Conservation (phyloP, 2,888 invertebrate genomes). For the Leucophora obtusa region DNA sequence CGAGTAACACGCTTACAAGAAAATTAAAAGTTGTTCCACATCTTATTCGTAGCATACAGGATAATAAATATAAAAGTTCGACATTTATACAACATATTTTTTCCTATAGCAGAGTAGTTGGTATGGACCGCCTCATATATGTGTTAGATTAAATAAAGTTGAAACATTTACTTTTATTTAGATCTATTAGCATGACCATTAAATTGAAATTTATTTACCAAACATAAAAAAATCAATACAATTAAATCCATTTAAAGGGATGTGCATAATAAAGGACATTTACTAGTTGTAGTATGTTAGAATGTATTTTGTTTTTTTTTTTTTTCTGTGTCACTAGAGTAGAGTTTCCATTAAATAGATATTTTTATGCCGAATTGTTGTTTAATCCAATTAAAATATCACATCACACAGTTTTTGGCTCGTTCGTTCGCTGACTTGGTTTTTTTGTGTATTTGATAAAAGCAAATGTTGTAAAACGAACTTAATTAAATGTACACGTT, state of each 20-base stretch:
- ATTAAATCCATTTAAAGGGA: slow-evolving; percentile 26
- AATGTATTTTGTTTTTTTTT: not conserved
- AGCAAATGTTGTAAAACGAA: slow-evolving; percentile 33
- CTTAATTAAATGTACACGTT: slow-evolving; percentile 56
- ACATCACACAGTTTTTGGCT: slow-evolving; percentile 28
- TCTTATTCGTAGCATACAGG: too few relatives aligned
- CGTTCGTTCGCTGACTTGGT: not conserved
- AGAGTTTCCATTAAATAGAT: not conserved
- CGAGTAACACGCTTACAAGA: too few relatives aligned
- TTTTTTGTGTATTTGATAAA: not conserved
- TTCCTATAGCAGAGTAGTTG: too few relatives aligned
- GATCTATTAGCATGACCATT: slow-evolving; percentile 42
- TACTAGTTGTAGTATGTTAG: not conserved
- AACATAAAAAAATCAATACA: slow-evolving; percentile 40
- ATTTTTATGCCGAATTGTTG: not conserved
- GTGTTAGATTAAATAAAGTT: not conserved
- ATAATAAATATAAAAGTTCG: too few relatives aligned
- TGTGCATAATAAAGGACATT: slow-evolving; percentile 6
- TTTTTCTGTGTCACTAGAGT: not conserved
- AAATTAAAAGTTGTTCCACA: too few relatives aligned
- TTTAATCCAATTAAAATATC: slow-evolving; percentile 58
- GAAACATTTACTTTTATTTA: slow-evolving; percentile 44
- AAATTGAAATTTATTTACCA: slow-evolving; percentile 27
- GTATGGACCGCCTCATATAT: too few relatives aligned
- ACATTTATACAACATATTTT: too few relatives aligned